These are phyloP conservation scores for Zonotrichia albicollis DNA, from an alignment of 2,797 vertebrate species.

Conservation along the genomic window DNA sequence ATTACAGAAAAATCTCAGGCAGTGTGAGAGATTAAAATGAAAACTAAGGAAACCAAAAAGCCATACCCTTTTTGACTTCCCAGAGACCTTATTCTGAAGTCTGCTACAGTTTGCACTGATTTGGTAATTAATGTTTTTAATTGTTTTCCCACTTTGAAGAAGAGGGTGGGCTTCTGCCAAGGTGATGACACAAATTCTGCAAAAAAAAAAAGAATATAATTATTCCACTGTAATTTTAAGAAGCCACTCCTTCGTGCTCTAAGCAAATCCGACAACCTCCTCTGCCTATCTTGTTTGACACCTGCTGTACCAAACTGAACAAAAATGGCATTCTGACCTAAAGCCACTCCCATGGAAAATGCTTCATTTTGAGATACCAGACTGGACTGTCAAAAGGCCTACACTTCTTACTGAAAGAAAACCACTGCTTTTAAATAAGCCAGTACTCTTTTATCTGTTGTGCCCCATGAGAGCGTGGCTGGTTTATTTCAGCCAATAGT, in stretches of 20 bases:
- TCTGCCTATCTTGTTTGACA: not conserved
- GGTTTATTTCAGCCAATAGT: not conserved
- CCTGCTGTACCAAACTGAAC: not conserved
- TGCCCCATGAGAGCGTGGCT: accelerated
- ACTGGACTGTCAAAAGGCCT: not conserved
- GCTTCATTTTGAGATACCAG: not conserved
- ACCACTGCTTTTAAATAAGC: not conserved
- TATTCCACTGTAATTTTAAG: not conserved
- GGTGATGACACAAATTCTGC: conserved; percentile 92
- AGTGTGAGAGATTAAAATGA: not conserved
- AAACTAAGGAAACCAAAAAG: not conserved
- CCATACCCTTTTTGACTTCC: conserved; percentile 94
- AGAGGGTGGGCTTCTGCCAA: conserved; percentile 93
- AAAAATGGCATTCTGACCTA: not conserved
- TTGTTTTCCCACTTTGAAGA: conserved; percentile 85
- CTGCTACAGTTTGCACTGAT: conserved; percentile 96
- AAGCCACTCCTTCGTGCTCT: accelerated
- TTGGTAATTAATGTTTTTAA: conserved; percentile 91
- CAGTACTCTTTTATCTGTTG: not conserved
- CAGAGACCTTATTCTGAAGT: conserved; percentile 95
- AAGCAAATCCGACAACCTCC: not conserved
- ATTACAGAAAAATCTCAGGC: not conserved
- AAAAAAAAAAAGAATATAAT: not conserved
- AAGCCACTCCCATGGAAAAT: not conserved
- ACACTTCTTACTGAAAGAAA: not conserved